phyloP scores from a whole-genome alignment of 2,797 vertebrate species.

The Danio jaintianensis region DNA sequence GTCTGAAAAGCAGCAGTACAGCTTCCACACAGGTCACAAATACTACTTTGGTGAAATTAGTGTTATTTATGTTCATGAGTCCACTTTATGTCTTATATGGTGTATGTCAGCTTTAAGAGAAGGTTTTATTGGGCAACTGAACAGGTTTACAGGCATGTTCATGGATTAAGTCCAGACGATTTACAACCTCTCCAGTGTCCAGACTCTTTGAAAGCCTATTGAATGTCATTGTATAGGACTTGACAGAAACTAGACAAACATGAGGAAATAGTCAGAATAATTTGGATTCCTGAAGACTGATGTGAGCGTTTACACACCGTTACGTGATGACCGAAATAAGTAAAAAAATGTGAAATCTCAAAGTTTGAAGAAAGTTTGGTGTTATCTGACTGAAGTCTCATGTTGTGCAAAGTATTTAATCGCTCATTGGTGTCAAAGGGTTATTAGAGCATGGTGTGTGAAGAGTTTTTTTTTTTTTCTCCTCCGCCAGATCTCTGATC shows the following conservation, averaged over 20 bases:
- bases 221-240: slow-evolving; percentile 18
- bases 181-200: slow-evolving; percentile 3
- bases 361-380: background rate
- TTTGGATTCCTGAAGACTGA: slow-evolving; percentile 5
- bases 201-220: slow-evolving; percentile 15
- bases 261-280: slow-evolving; percentile 25
- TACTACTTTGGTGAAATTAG: background rate
- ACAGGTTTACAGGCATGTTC: slow-evolving; percentile 22
- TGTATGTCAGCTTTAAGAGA: background rate
- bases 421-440: slow-evolving; percentile 12
- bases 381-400: background rate
- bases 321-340: slow-evolving; percentile 8
- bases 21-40: background rate
- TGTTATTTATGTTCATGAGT: slow-evolving; percentile 7
- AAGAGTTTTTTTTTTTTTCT: background rate
- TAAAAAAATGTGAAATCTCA: background rate
- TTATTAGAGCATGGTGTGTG: background rate
- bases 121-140: slow-evolving; percentile 18
- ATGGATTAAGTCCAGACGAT: slow-evolving; percentile 12
- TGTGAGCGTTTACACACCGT: background rate
- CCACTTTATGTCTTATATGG: background rate
- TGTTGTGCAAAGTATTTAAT: slow-evolving; percentile 10
- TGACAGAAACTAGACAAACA: background rate
- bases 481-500: background rate
- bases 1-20: background rate